Evolutionary conservation across 2,113 vertebrate genomes (phyloP).

Genomic region (Bolborhynchus lineola): DNA sequence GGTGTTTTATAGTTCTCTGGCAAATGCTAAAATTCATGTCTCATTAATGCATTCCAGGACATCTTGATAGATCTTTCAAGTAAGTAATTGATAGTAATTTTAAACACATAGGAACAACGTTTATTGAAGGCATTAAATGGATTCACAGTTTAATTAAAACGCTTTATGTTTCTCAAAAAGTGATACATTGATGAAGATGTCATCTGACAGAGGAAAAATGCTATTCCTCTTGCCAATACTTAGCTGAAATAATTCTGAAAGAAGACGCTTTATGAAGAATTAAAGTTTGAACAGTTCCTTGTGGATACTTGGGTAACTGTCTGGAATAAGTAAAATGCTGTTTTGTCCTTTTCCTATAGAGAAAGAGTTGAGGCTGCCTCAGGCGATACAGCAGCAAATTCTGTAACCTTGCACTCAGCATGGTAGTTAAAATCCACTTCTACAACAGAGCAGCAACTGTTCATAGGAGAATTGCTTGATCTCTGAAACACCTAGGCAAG

Average conservation of each 20-base stretch:
- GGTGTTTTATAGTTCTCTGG: not conserved
- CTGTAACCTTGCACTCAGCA: conserved; percentile 44
- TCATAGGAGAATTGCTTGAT: conserved; percentile 22
- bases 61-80: not conserved
- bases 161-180: not conserved
- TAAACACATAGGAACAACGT: not conserved
- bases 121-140: not conserved
- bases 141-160: not conserved
- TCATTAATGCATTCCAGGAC: not conserved
- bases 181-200: not conserved
- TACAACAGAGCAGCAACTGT: conserved; percentile 25
- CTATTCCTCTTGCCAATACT: not conserved
- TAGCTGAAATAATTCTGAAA: not conserved
- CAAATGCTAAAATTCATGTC: not conserved
- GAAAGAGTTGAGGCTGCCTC: conserved; percentile 5
- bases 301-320: not conserved
- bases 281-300: conserved; percentile 7
- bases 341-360: conserved; percentile 25
- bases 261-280: not conserved
- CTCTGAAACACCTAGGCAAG: conserved; percentile 14
- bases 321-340: conserved; percentile 23
- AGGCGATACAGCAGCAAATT: conserved; percentile 51
- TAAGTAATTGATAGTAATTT: not conserved
- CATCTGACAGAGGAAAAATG: not conserved
- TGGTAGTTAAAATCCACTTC: conserved; percentile 17